Percentiles rank a stretch among this genome's conserved stretches.
Conservation (phyloP, 2,113 vertebrate genomes). For the Clarias magur region DNA sequence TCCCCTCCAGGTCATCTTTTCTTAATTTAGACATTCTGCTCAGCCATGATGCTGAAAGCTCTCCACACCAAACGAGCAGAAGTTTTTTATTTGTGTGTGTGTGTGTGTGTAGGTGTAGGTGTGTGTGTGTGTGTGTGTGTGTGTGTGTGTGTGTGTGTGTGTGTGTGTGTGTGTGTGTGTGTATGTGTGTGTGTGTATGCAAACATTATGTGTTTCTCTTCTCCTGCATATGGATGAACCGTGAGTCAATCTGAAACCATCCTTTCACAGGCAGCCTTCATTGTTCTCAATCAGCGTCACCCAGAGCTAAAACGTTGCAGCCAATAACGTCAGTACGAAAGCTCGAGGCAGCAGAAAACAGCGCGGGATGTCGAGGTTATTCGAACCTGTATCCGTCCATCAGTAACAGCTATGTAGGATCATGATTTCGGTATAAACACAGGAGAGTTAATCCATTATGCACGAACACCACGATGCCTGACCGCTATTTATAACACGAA, state of each 20-base stretch:
- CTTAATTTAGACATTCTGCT: neutral
- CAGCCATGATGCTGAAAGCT: neutral
- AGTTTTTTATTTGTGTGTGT: no score
- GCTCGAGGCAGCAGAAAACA: neutral
- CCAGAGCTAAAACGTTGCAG: neutral
- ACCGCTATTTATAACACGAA: constrained; percentile 13
- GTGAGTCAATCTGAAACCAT: neutral
- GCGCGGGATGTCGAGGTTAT: neutral
- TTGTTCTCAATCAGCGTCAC: neutral
- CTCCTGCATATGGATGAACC: neutral
- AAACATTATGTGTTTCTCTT: neutral
- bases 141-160: no score
- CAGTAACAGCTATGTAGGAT: neutral
- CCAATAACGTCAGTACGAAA: neutral
- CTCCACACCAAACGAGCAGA: neutral
- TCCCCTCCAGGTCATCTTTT: no score
- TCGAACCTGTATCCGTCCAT: neutral
- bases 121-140: no score
- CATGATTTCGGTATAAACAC: constrained; percentile 36
- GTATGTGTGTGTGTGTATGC: no score
- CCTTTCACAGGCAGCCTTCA: neutral
- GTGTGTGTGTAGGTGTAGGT: no score
- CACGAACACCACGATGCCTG: neutral
- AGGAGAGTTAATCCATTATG: constrained; percentile 8
- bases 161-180: no score